Evolutionary conservation across 2,797 vertebrate species (phyloP), one percentile per base, ranked within the genome.

Genomic region (Coregonus sp.): DNA sequence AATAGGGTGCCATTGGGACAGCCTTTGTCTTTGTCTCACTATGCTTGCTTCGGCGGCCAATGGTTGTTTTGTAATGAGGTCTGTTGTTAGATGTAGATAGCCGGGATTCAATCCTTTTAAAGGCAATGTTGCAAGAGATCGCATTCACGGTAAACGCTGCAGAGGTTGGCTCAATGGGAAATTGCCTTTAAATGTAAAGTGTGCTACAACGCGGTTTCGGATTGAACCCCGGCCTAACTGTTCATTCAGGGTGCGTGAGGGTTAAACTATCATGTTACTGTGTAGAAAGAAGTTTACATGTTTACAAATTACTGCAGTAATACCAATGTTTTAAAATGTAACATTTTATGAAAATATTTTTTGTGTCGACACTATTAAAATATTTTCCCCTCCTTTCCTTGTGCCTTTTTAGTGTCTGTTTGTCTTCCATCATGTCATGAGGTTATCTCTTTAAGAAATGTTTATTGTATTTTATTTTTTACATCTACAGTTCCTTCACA

Each of bases 1-100:
- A 47, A 47, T 47, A 78, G 81, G 84, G 18, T n/a, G 56, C 18
- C 56, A 59, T 59, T 59, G 5, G 18, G 18, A 47, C 2, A 2
- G 18, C 18, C 4, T 59, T 20, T 59, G 56, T 6, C 29, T 68
- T 18, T 67, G 11, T 66, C 20, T 66, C 20, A 66, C 20, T 15
- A 67, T 67, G 65, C 14, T 67, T 68, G 15, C 66, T 15, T 67
- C 29, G 35, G 29, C 7, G 65, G 12, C 5, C 25, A 31, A 12
- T 61, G n/a, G 5, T 61, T 20, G 59, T 20, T 7, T 61, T 61
- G 6, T 61, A 61, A 61, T 61, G 20, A 61, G 59, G 20, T 61
- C n/a, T 9, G 59, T 61, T 29, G 20, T 25, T 25, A 63, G 59
- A n/a, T n/a, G n/a, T 61, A 1, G 20, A 61, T n/a, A 25, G 59